A percentile compares a stretch with the other conserved stretches of the same genome.
Evolutionary conservation across 2,113 vertebrate species (phyloP).

Genomic region (Brachyhypopomus gauderio): DNA sequence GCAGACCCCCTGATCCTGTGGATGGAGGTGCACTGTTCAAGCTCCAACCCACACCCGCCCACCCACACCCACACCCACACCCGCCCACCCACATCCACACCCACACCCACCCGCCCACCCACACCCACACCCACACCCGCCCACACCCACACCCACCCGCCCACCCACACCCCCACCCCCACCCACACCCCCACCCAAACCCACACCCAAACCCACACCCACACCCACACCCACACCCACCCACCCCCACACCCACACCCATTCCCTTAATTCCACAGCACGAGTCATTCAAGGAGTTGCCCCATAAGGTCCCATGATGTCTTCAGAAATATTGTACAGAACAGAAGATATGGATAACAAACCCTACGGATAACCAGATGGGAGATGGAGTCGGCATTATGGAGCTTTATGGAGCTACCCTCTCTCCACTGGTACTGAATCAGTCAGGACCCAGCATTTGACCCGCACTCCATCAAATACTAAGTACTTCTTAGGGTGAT

Average conservation of each 20-base stretch:
- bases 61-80: background rate
- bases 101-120: too few relatives aligned
- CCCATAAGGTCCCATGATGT: background rate
- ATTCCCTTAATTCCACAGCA: slow-evolving; percentile 24
- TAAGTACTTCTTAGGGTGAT: background rate
- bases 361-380: background rate
- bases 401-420: too few relatives aligned
- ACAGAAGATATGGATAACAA: background rate
- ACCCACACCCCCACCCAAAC: too few relatives aligned
- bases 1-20: background rate
- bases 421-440: too few relatives aligned
- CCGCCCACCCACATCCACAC: background rate
- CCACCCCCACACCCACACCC: background rate
- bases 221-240: too few relatives aligned
- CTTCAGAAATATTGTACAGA: background rate
- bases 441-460: background rate
- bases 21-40: slow-evolving; percentile 10
- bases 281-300: slow-evolving; percentile 28
- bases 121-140: too few relatives aligned
- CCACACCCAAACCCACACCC: too few relatives aligned
- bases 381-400: background rate
- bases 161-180: too few relatives aligned
- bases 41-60: too few relatives aligned
- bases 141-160: too few relatives aligned
- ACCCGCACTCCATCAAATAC: background rate